These are phyloP conservation scores for Hirtodrosophila duncani DNA, from an alignment of 2,888 invertebrate genomes.

Conservation along the genomic window DNA sequence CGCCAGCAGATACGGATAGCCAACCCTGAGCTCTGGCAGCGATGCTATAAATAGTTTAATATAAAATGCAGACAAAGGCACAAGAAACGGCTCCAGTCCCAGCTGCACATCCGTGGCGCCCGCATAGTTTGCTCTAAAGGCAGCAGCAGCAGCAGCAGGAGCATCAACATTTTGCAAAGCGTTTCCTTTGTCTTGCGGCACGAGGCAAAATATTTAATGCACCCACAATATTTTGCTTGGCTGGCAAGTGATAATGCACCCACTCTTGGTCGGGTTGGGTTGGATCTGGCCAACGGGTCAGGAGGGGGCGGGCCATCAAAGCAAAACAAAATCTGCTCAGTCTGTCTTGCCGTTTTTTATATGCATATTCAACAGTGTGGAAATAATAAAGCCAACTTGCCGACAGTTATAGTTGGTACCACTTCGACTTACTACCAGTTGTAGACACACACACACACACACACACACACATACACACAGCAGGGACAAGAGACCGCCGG, in stretches of 20 bases:
- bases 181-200: slow-evolving; percentile 32
- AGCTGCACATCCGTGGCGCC: slow-evolving; percentile 21
- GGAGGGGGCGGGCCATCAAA: slow-evolving; percentile 42
- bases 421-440: too few species aligned
- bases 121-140: slow-evolving; percentile 40
- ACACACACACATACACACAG: slow-evolving; percentile 51
- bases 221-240: slow-evolving; percentile 58
- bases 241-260: slow-evolving; percentile 57
- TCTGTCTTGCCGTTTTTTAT: slow-evolving; percentile 26
- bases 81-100: slow-evolving; percentile 1
- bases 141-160: slow-evolving; percentile 7
- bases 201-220: slow-evolving; percentile 55
- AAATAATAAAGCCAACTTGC: slow-evolving; percentile 72
- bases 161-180: slow-evolving; percentile 21
- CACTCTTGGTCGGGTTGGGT: slow-evolving; percentile 25
- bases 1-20: slow-evolving; percentile 16
- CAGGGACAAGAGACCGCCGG: slow-evolving; percentile 53
- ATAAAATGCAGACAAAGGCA: slow-evolving; percentile 58
- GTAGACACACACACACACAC: slow-evolving; percentile 48
- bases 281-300: not conserved
- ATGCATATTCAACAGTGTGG: slow-evolving; percentile 70
- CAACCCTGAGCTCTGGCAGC: slow-evolving; percentile 8
- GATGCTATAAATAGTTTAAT: slow-evolving; percentile 58
- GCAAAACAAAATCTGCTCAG: slow-evolving; percentile 40
- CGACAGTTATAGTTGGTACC: slow-evolving; percentile 65